Evolutionary conservation across 2,797 vertebrate genomes (phyloP).

Genomic region (Urophycis tenuis): DNA sequence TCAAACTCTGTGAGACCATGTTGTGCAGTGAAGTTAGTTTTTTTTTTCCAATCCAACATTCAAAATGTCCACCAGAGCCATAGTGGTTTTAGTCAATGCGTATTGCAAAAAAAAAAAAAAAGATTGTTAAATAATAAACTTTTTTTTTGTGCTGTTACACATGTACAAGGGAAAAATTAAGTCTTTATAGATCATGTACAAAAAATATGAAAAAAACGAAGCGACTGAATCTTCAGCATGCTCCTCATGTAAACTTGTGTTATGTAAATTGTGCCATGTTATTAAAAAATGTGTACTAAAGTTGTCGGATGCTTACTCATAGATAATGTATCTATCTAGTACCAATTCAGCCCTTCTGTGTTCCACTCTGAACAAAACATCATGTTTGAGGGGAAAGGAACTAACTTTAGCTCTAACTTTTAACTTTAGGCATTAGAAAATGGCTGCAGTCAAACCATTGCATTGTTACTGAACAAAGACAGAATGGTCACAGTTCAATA

Average conservation of each 20-base stretch:
- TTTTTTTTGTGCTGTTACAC: constrained; percentile 91
- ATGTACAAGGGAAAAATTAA: constrained; percentile 85
- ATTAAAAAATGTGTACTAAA: constrained; percentile 99
- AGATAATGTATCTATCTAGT: constrained; percentile 6
- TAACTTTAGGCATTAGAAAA: neutral
- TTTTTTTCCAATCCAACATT: constrained; percentile 61
- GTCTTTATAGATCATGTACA: constrained; percentile 96
- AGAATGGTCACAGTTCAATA: neutral
- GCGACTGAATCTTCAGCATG: constrained; percentile 97
- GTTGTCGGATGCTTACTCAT: constrained; percentile 29
- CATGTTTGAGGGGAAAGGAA: neutral
- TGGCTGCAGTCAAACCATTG: neutral
- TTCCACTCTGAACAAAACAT: neutral
- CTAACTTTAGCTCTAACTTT: neutral
- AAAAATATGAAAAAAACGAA: constrained; percentile 73
- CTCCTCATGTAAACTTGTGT: constrained; percentile 98
- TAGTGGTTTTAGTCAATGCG: constrained; percentile 89
- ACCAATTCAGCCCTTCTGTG: neutral
- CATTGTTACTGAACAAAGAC: neutral
- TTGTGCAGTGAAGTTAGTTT: constrained; percentile 81
- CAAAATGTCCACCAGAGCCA: constrained; percentile 89
- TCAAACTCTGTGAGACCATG: constrained; percentile 93
- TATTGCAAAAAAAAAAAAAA: constrained; percentile 90
- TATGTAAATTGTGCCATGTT: constrained; percentile 99
- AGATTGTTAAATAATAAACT: constrained; percentile 85